Base-by-base conservation (phyloP, 2,113 vertebrate genomes). In the Psettodes erumei region DNA sequence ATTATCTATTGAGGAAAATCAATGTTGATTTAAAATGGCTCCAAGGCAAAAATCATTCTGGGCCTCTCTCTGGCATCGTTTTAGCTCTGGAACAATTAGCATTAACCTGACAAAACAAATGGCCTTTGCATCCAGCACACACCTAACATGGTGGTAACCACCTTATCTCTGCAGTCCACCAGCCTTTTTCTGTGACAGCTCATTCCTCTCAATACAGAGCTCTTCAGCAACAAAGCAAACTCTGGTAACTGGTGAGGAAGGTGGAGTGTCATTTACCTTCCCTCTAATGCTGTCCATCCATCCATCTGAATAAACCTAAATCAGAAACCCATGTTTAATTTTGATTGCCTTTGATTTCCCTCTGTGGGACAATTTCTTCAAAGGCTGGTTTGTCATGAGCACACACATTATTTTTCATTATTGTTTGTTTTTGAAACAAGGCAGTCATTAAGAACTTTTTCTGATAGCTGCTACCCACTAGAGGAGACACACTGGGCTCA, bases 81-180 rank as follows among this genome's bases (percentile, higher is more conserved):
- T 48, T 27, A 62, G 27, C 38, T 55, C 23, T 32, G 32, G 0
- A 78, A 83, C 60, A 75, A 70, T 61, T 25, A 40, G 19, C 6
- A 38, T 64, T 8, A 71, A 73, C 16, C 35, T 48, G 37, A 71
- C 33, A 64, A 50, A 70, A 81, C 68, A 66, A 76, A 77, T 30
- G 23, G 5, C 28, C 30, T 53, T 53, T 81, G 61, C 11, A 33
- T 70, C 56, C 30, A 43, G 10, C 28, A 45, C 40, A 75, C 19
- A 79, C 42, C 37, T 43, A 23, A 63, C n/a, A 25, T 12, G 27
- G 25, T 45, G 35, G 51, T 71, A 58, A 81, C 72, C 28, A 42
- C n/a, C 70, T 85, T 82, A 82, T 84, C 74, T 67, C 35, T 55
- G 6, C 38, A n/a, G 56, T 47, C 78, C 75, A 80, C 42, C 65